These are phyloP conservation scores for Tor tambroides DNA, from an alignment of 2,113 vertebrate genomes.

Conservation along the genomic window DNA sequence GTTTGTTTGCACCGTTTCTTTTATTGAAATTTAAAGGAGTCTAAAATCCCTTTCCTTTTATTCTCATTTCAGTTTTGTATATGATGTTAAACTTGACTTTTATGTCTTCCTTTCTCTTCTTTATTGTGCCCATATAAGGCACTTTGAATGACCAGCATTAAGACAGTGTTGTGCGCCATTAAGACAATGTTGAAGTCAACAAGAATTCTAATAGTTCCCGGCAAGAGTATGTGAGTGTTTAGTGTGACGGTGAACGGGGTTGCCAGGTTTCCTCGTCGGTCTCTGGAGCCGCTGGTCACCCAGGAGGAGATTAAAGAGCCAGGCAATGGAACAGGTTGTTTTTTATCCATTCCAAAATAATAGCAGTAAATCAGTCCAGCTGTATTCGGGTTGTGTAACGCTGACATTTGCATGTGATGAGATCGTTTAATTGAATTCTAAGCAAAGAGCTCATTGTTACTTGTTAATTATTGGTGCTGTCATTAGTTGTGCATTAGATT, in stretches of 20 bases:
- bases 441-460: constrained; percentile 2
- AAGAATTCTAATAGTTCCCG: constrained; percentile 11
- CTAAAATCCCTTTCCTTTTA: neutral
- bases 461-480: neutral
- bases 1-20: too few species aligned
- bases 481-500: neutral
- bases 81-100: neutral
- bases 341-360: constrained; percentile 4
- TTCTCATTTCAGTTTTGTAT: neutral
- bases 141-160: neutral
- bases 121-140: too few species aligned
- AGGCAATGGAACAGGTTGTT: neutral
- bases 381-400: neutral
- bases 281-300: constrained; percentile 35
- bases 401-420: constrained; percentile 11
- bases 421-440: constrained; percentile 4
- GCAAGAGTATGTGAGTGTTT: neutral
- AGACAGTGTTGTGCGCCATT: neutral
- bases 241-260: neutral
- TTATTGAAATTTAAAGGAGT: neutral
- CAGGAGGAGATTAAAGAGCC: constrained; percentile 29
- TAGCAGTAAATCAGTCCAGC: constrained; percentile 35
- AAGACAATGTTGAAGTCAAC: constrained; percentile 3
- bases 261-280: constrained; percentile 42
- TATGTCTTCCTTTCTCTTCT: neutral